Evolutionary conservation across 2,113 vertebrate species (phyloP).

Genomic region (Eubucco bourcierii): DNA sequence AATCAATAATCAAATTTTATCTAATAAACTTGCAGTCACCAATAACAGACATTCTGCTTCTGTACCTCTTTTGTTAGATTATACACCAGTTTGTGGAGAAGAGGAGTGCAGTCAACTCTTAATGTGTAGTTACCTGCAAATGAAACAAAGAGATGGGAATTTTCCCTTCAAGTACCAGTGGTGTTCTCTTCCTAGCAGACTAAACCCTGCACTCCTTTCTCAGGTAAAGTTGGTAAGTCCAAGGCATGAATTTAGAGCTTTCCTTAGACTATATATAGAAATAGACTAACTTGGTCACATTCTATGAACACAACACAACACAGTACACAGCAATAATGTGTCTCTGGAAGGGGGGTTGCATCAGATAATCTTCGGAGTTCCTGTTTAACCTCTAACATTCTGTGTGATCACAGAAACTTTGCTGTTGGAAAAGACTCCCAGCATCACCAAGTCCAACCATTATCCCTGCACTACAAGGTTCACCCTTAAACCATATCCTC

Average conservation of each 20-base stretch:
- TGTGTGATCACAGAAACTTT: no score
- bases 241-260: neutral
- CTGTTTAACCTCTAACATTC: no score
- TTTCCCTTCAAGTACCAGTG: neutral
- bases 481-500: no score
- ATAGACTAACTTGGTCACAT: neutral
- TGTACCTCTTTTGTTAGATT: slow-evolving; percentile 90
- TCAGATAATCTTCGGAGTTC: no score
- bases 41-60: neutral
- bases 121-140: slow-evolving; percentile 94
- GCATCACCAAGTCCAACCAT: no score
- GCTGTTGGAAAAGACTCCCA: no score
- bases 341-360: no score
- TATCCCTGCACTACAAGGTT: no score
- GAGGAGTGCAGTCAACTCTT: slow-evolving; percentile 93
- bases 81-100: slow-evolving; percentile 89
- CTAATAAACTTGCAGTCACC: neutral
- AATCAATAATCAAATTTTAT: neutral
- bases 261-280: neutral
- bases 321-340: neutral
- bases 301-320: no score
- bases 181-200: neutral
- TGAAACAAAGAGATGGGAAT: slow-evolving; percentile 25
- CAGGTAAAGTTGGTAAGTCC: neutral
- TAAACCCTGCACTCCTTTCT: neutral